A percentile compares a stretch with the other conserved stretches of the same genome.
Evolutionary conservation across 1,140 invertebrate species (phyloP).

Genomic region (Mizuhopecten yessoensis): DNA sequence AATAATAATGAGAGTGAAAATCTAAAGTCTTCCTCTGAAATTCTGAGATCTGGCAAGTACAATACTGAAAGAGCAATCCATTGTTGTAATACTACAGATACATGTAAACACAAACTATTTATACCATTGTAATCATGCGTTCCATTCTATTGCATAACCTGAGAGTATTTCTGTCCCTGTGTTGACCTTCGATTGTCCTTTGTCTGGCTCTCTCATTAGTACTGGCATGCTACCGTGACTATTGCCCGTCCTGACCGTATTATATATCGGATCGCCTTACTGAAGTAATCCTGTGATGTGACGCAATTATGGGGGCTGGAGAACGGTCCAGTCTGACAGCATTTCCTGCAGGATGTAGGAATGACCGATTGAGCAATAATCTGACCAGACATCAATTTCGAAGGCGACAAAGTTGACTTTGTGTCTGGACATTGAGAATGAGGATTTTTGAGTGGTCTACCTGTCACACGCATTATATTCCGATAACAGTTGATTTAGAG

Average conservation of each 20-base stretch:
- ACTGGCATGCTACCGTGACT: not conserved
- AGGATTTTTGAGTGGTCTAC: not conserved
- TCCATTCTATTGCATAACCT: not conserved
- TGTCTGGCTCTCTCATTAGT: not conserved
- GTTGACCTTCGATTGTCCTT: not conserved
- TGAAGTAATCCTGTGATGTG: not conserved
- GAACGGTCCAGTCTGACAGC: not conserved
- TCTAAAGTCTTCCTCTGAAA: no score
- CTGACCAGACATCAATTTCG: constrained; percentile 1
- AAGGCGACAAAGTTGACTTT: not conserved
- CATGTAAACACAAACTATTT: not conserved
- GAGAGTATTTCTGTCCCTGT: not conserved
- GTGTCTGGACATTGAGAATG: not conserved
- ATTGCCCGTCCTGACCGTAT: not conserved
- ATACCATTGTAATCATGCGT: not conserved
- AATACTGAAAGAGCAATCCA: not conserved
- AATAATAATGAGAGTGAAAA: no score
- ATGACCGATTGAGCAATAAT: constrained; percentile 27
- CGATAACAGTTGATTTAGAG: not conserved
- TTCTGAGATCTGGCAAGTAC: not conserved
- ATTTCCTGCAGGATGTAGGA: not conserved
- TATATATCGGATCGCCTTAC: not conserved
- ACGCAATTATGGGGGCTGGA: not conserved
- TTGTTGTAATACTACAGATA: not conserved
- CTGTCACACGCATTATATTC: not conserved